These are phyloP conservation scores for Leiothrix lutea DNA, from an alignment of 2,113 vertebrate genomes.

Conservation along the genomic window DNA sequence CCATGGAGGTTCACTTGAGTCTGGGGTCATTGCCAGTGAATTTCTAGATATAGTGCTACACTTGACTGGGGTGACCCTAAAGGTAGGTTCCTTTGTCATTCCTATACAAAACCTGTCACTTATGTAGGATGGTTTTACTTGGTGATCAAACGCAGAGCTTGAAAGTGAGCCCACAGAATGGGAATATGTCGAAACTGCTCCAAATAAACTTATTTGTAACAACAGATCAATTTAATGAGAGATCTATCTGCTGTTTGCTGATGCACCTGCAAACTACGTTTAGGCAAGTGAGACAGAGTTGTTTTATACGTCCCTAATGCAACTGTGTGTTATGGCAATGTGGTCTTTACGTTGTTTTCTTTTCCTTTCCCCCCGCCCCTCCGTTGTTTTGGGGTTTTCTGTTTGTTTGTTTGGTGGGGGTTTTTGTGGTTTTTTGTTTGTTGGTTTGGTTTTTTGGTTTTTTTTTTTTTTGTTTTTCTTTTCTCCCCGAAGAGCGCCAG, in stretches of 20 bases:
- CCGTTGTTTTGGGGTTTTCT: neutral
- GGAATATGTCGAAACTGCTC: neutral
- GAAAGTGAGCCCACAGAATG: neutral
- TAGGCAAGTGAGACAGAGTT: accelerated
- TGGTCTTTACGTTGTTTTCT: neutral
- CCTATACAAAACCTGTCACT: neutral
- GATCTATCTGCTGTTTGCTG: neutral
- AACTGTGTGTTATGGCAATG: accelerated
- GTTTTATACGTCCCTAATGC: neutral
- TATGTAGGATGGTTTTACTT: accelerated
- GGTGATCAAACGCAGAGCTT: accelerated
- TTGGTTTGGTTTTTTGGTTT: neutral
- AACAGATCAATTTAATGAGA: accelerated
- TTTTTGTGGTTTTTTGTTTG: too few species aligned
- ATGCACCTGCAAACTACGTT: neutral
- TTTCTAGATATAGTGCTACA: neutral
- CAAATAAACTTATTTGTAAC: neutral
- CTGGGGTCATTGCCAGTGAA: neutral
- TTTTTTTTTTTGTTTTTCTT: neutral
- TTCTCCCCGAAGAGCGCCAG: accelerated
- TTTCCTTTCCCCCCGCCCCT: accelerated
- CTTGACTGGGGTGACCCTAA: neutral
- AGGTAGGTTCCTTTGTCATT: accelerated
- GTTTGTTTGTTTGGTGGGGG: too few species aligned
- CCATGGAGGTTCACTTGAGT: neutral